Evolutionary conservation across 2,797 vertebrate genomes (phyloP), one percentile per base, ranked within the genome.

Genomic region (Margarornis squamiger): DNA sequence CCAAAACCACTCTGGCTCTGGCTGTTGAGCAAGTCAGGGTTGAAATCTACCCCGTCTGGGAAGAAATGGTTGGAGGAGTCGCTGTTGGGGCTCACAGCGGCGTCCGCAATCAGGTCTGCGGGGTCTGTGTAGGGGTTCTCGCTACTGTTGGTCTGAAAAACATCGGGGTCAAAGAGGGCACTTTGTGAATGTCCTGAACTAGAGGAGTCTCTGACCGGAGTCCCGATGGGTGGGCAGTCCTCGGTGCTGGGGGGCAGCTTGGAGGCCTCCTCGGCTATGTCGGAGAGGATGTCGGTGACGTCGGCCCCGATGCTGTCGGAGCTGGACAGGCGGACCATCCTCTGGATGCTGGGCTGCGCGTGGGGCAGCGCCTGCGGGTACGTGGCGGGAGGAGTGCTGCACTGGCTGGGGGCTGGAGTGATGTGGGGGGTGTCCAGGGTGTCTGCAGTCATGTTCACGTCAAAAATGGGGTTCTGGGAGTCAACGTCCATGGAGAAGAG

Each of bases 401-500:
- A 99, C 75, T 99, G 99, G 97, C 99, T 99, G 81, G 99, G 99
- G 41, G 99, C 99, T 67, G 99, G 99, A 61, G 99, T 99, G 87
- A 99, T 99, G 45, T 99, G 99, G 41, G 99, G 99, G 10, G 99
- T 99, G 96, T 99, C 99, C 96, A 99, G 97, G 10, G 99, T 98
- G 73, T 99, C 99, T 30, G 99, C 98, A 2, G 99, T 97, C 94
- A 99, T 98, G 97, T 99, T 99, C 71, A 99, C 99, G 79, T 99
- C 99, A 97, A 99, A 99, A 85, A 99, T 99, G 19, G 99, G 98
- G 96, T 99, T 99, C 91, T 99, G 99, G 86, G 99, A 99, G 51
- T 99, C 99, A 72, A 99, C 99, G 73, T 99, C 99, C 99, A 99
- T 99, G 30, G 99, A 99, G 62, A 99, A 99, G 63, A 99, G 98